phyloP scores from a whole-genome alignment of 2,888 invertebrate genomes.

The Incurvaria masculella region DNA sequence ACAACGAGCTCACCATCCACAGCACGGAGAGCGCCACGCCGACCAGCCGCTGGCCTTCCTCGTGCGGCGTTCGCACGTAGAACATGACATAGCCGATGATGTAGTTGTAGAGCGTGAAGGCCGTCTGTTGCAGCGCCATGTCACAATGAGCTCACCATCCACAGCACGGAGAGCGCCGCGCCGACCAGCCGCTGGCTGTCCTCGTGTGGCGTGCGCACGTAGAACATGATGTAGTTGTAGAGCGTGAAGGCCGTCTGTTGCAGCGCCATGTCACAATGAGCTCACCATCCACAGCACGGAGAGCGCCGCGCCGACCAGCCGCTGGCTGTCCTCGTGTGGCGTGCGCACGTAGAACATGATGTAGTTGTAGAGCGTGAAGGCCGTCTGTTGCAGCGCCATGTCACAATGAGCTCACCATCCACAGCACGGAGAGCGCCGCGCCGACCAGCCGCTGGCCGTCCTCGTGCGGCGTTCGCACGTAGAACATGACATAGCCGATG shows the following conservation, averaged over 20 bases:
- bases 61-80: slow-evolving; percentile 94
- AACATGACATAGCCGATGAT: slow-evolving; percentile 99
- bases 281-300: slow-evolving; percentile 95
- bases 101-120: slow-evolving; percentile 97
- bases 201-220: slow-evolving; percentile 94
- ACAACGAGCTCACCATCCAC: slow-evolving; percentile 85
- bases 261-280: too few relatives aligned
- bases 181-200: slow-evolving; percentile 93
- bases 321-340: slow-evolving; percentile 93
- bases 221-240: slow-evolving; percentile 99
- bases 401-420: slow-evolving; percentile 84
- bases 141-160: slow-evolving; percentile 88
- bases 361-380: slow-evolving; percentile 97
- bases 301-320: slow-evolving; percentile 90
- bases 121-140: slow-evolving; percentile 94
- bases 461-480: slow-evolving; percentile 94
- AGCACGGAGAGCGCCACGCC: slow-evolving; percentile 92
- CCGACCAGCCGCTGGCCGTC: slow-evolving; percentile 93
- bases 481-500: slow-evolving; percentile 99
- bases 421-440: slow-evolving; percentile 89
- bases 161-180: slow-evolving; percentile 89
- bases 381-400: slow-evolving; percentile 94
- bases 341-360: slow-evolving; percentile 99
- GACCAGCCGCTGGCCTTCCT: slow-evolving; percentile 91
- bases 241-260: slow-evolving; percentile 97